These are phyloP conservation scores for Ceryle rudis DNA, from an alignment of 2,797 vertebrate genomes.

Conservation along the genomic window DNA sequence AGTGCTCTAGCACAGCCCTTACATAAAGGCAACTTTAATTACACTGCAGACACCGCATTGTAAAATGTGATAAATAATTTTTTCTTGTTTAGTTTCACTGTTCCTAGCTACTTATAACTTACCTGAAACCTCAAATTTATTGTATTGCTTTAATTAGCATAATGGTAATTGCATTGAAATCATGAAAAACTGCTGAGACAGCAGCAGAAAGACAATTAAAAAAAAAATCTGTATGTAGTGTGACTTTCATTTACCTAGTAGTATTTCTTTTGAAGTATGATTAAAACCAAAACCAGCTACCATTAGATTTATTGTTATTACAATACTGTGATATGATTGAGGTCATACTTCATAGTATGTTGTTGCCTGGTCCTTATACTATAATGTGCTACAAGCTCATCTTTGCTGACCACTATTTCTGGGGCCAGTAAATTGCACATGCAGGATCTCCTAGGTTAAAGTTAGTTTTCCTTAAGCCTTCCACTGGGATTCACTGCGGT, in stretches of 20 bases:
- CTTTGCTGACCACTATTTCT: neutral
- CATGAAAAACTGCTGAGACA: neutral
- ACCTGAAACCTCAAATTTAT: neutral
- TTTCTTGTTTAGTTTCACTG: neutral
- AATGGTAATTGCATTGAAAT: neutral
- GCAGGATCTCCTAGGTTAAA: neutral
- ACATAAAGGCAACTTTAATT: neutral
- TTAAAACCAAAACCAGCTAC: neutral
- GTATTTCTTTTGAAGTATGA: neutral
- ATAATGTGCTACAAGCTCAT: neutral
- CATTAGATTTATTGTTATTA: neutral
- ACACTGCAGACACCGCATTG: neutral
- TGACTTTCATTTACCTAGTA: neutral
- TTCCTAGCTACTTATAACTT: neutral
- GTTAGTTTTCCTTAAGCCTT: neutral
- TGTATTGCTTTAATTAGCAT: neutral
- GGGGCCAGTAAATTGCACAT: neutral
- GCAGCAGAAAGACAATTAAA: neutral
- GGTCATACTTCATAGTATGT: neutral
- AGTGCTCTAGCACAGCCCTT: neutral
- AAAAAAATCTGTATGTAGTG: neutral
- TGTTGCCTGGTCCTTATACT: fast-evolving
- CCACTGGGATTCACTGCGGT: neutral
- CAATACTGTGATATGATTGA: neutral
- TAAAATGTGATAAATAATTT: neutral